Evolutionary conservation across 2,797 vertebrate species (phyloP), one percentile per base, ranked within the genome.

Genomic region (Xenopus petersii): DNA sequence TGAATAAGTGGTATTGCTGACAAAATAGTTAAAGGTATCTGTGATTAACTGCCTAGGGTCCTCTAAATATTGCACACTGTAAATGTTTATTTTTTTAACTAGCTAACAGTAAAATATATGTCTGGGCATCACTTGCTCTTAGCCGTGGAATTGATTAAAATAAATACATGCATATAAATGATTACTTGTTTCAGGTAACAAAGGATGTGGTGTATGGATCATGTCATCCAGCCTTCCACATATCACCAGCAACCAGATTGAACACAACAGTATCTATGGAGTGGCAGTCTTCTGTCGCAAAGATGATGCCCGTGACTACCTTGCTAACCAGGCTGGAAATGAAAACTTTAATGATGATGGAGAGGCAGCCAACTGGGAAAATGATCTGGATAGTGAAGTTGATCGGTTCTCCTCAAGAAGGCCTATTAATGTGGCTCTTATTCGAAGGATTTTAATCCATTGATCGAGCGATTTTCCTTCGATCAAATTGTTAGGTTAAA

Each of bases 181-280:
- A 12, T 56, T 56, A 17, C n/a, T 36, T 64, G 47, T 72, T 74
- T n/a, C 74, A 98, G 95, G 93, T 77, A 98, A 95, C 84, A 95
- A 93, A 86, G 94, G 95, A 80, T 97, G 96, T 30, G 93, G 95
- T 0, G 93, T 98, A 73, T 96, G 95, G 94, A 92, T 97, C 59
- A 95, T 94, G 93, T 93, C 95, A 0, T 95, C 94, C 75, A 96
- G 95, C 85, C 93, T 96, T 65, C 94, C 94, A 0, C 95, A 97
- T 66, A 91, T 98, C 70, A 83, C 93, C 46, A 91, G 89, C 79
- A 96, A 95, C 84, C 90, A 92, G 72, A 93, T 97, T 79, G 93
- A 92, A 83, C 94, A 95, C 79, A 96, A 95, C 82, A 93, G 92
- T 74, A 92, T 95, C 86, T 95, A 96, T 0, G 94, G 95, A 12